A percentile compares a stretch with the other conserved stretches of the same genome.
Conservation (phyloP, 1,140 invertebrate species). For the Drosophila bifasciata region DNA sequence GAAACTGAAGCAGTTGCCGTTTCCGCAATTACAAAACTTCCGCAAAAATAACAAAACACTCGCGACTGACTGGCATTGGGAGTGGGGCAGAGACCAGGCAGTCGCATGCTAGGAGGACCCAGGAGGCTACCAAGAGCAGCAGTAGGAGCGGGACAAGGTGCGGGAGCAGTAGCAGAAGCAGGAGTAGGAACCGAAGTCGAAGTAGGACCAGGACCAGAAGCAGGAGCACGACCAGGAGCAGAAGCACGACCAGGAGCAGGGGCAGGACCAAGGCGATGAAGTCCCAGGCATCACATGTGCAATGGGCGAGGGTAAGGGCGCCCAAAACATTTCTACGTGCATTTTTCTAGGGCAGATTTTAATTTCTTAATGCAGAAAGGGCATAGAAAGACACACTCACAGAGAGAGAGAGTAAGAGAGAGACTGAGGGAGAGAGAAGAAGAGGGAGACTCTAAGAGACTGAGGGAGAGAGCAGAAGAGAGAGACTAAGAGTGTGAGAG, state of each 20-base stretch:
- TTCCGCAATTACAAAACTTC: constrained; percentile 81
- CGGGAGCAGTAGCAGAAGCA: too few species aligned
- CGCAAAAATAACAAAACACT: constrained; percentile 80
- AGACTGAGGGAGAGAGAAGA: neutral
- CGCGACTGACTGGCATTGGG: constrained; percentile 3
- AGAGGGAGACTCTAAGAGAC: neutral
- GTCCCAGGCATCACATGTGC: constrained; percentile 62
- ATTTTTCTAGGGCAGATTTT: constrained; percentile 77
- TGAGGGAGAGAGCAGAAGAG: neutral
- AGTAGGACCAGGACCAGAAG: too few species aligned
- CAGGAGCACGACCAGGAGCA: neutral
- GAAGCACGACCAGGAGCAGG: too few species aligned
- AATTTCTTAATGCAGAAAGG: constrained; percentile 81
- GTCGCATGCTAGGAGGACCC: constrained; percentile 1
- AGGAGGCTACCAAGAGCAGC: neutral
- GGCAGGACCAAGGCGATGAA: constrained; percentile 8
- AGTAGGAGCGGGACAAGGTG: neutral
- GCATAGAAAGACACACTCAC: constrained; percentile 33
- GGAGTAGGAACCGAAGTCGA: too few species aligned
- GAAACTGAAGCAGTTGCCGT: constrained; percentile 69
- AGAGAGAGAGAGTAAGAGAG: constrained; percentile 6
- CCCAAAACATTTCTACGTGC: constrained; percentile 32
- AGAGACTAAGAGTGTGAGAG: neutral
- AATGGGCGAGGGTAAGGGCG: constrained; percentile 2
- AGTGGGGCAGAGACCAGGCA: neutral